These are phyloP conservation scores for Gnathonemus echidnorhynchus DNA, from an alignment of 2,113 vertebrate species.

Conservation along the genomic window DNA sequence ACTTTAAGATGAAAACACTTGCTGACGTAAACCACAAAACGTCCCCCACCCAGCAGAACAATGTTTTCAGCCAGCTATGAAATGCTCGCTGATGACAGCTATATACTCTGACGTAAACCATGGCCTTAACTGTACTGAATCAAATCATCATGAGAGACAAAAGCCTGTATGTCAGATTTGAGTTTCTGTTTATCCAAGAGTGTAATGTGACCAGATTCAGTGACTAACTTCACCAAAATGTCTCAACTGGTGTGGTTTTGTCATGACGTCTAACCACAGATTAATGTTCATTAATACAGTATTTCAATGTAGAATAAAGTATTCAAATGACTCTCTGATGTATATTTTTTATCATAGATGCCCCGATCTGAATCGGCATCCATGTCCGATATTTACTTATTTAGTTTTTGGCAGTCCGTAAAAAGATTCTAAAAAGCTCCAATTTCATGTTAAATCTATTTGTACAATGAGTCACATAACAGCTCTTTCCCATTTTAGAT, in stretches of 20 bases:
- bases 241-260: not conserved
- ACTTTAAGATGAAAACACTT: not conserved
- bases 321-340: not conserved
- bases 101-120: not conserved
- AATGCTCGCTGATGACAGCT: not conserved
- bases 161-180: not conserved
- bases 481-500: too few species aligned
- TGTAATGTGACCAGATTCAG: not conserved
- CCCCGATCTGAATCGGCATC: too few species aligned
- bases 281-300: not conserved
- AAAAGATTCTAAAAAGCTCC: too few species aligned
- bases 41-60: not conserved
- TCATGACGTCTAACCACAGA: not conserved
- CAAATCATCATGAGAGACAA: not conserved
- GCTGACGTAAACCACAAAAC: not conserved
- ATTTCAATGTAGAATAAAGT: not conserved
- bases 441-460: too few species aligned
- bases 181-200: not conserved
- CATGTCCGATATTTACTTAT: too few species aligned
- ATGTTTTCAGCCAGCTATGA: not conserved
- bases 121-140: not conserved
- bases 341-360: not conserved
- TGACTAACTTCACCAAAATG: not conserved
- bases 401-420: too few species aligned
- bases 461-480: too few species aligned